phyloP scores from a whole-genome alignment of 2,113 vertebrate genomes.

The Recurvirostra avosetta region DNA sequence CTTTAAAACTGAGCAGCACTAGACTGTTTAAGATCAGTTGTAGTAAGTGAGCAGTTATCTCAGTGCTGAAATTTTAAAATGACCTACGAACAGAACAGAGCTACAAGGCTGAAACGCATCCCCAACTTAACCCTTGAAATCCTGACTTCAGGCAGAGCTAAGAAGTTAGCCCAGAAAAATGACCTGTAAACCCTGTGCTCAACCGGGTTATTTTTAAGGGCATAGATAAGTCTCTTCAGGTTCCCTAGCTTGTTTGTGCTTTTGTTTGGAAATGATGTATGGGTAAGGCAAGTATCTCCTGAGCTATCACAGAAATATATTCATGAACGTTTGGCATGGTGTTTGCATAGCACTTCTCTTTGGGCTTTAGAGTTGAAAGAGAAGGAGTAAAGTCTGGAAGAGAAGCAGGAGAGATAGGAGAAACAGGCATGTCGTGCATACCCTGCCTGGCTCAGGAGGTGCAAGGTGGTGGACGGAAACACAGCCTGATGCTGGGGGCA shows the following conservation, averaged over 20 bases:
- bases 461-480: neutral
- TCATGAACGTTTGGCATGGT: neutral
- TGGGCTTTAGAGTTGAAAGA: neutral
- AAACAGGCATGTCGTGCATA: neutral
- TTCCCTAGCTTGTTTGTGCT: neutral
- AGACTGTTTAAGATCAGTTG: constrained; percentile 17
- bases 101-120: neutral
- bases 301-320: neutral
- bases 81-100: neutral
- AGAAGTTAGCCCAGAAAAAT: neutral
- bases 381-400: neutral
- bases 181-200: neutral
- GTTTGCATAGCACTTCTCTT: neutral
- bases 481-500: fast-evolving
- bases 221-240: neutral
- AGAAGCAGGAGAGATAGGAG: neutral
- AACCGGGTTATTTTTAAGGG: neutral
- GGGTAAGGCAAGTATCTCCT: neutral
- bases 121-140: neutral
- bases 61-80: neutral
- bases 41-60: neutral
- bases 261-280: neutral
- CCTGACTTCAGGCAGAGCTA: neutral
- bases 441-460: neutral
- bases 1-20: neutral